phyloP scores from a whole-genome alignment of 1,140 invertebrate genomes.

The Aphidius gifuensis region DNA sequence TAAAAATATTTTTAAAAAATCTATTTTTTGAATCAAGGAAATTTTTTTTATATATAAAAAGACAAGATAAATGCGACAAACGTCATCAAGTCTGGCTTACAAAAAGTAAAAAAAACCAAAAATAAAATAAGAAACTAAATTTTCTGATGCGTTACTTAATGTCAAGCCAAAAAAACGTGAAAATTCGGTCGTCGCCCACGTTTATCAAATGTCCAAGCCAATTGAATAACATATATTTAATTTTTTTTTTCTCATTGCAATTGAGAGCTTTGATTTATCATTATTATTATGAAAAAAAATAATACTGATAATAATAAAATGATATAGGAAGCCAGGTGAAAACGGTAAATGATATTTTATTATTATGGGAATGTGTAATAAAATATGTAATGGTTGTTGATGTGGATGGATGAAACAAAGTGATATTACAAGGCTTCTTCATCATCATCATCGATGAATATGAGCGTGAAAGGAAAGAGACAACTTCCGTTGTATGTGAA shows the following conservation, averaged over 20 bases:
- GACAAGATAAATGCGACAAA: too few species aligned
- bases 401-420: too few species aligned
- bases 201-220: too few species aligned
- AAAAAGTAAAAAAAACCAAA: background rate
- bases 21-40: conserved; percentile 3
- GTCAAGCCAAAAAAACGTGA: background rate
- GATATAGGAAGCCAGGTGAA: too few species aligned
- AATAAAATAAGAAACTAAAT: background rate
- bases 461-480: conserved; percentile 26
- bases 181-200: conserved; percentile 19
- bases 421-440: background rate
- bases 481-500: conserved; percentile 28
- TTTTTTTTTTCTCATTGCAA: too few species aligned
- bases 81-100: too few species aligned
- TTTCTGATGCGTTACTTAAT: too few species aligned
- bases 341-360: background rate
- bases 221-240: too few species aligned
- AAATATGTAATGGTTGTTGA: too few species aligned
- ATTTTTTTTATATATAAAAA: background rate
- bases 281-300: too few species aligned
- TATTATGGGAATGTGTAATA: background rate
- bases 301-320: background rate
- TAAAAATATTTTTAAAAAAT: conserved; percentile 11
- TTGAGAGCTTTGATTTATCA: too few species aligned
- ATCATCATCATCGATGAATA: background rate